These are phyloP conservation scores for Xestia rhomboidea DNA, from an alignment of 2,888 invertebrate species.

Conservation along the genomic window DNA sequence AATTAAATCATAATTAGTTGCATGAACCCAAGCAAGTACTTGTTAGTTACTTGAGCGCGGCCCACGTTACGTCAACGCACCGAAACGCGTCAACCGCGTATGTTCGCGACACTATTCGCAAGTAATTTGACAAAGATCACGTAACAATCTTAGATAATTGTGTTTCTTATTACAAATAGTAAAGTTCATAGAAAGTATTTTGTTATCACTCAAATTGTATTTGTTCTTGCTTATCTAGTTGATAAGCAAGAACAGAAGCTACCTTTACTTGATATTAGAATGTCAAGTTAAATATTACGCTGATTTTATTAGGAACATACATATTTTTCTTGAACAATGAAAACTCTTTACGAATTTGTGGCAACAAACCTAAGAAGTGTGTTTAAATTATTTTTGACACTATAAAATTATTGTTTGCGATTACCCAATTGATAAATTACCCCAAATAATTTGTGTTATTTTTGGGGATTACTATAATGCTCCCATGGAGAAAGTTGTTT, in stretches of 20 bases:
- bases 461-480: not conserved
- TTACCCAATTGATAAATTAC: no score
- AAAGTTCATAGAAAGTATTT: constrained; percentile 20
- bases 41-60: constrained; percentile 20
- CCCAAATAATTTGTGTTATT: no score
- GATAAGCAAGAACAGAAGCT: no score
- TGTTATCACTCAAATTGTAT: not conserved
- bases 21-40: not conserved
- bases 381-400: not conserved
- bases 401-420: no score
- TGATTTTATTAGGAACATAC: not conserved
- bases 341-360: not conserved
- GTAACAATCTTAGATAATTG: constrained; percentile 18
- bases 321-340: not conserved
- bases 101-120: no score
- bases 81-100: no score
- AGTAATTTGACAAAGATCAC: no score
- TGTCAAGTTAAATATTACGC: not conserved
- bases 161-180: not conserved
- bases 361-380: not conserved
- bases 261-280: not conserved
- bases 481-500: not conserved
- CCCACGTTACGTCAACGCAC: no score
- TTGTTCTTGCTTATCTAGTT: constrained; percentile 19
- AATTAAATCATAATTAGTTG: not conserved